Conservation (phyloP, 2,888 invertebrate genomes). For the Melinaea marsaeus region DNA sequence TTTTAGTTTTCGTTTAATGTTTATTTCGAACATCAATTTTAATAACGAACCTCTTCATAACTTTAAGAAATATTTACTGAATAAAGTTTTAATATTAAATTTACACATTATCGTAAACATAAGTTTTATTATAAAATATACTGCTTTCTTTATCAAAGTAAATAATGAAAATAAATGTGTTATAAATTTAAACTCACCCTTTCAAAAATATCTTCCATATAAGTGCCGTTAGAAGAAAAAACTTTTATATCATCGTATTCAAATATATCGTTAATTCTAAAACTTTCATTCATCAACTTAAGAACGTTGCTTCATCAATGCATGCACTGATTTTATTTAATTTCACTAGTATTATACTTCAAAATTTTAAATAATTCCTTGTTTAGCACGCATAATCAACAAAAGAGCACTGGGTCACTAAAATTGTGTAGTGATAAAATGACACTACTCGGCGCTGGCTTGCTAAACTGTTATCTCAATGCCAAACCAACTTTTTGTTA, state of each 20-base stretch:
- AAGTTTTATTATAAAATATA: background rate
- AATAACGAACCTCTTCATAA: too few species aligned
- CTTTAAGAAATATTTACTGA: too few species aligned
- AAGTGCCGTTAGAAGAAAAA: conserved; percentile 26
- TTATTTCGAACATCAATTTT: too few species aligned
- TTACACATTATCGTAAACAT: background rate
- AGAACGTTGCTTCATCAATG: background rate
- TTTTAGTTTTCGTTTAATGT: too few species aligned
- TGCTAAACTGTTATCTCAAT: conserved; percentile 19
- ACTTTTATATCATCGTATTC: conserved; percentile 25
- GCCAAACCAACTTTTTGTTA: conserved; percentile 24
- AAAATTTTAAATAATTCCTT: background rate
- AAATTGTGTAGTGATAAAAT: conserved; percentile 8
- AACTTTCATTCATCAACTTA: conserved; percentile 6
- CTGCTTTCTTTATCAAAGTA: conserved; percentile 10
- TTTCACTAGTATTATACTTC: background rate
- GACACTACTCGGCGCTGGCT: conserved; percentile 11
- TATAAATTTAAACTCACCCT: conserved; percentile 27
- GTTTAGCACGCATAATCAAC: conserved; percentile 17
- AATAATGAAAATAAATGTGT: conserved; percentile 4
- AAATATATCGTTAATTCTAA: conserved; percentile 11
- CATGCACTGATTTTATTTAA: background rate
- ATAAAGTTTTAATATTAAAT: too few species aligned
- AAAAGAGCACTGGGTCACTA: conserved; percentile 20
- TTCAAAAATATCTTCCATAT: conserved; percentile 33